A percentile compares a stretch with the other conserved stretches of the same genome.
phyloP scores from a whole-genome alignment of 2,888 invertebrate genomes.

The Pheosia tremula region DNA sequence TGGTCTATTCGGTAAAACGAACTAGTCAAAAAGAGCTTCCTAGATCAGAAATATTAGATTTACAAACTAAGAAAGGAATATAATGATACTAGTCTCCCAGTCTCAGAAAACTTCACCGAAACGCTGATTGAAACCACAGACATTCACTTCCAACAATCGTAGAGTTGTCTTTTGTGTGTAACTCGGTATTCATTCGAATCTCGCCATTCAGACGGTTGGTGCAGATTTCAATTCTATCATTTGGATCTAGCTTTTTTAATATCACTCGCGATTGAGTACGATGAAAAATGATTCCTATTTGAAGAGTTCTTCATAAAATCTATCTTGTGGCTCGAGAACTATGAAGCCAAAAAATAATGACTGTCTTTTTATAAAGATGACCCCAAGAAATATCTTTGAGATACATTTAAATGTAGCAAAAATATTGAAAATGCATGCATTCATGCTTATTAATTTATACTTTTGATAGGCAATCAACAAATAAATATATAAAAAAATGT shows the following conservation, averaged over 20 bases:
- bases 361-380: not conserved
- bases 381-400: not conserved
- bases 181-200: constrained; percentile 36
- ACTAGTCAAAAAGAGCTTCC: too few relatives aligned
- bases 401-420: too few relatives aligned
- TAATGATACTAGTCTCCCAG: constrained; percentile 12
- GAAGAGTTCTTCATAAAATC: not conserved
- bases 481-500: too few relatives aligned
- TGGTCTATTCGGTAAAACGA: too few relatives aligned
- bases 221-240: constrained; percentile 24
- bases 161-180: constrained; percentile 37
- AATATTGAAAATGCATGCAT: too few relatives aligned
- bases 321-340: not conserved
- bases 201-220: constrained; percentile 28
- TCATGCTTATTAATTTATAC: too few relatives aligned
- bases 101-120: constrained; percentile 10
- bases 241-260: constrained; percentile 25
- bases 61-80: not conserved
- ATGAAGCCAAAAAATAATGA: not conserved
- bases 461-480: too few relatives aligned
- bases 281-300: constrained; percentile 4
- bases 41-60: not conserved
- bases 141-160: constrained; percentile 29
- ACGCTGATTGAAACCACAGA: constrained; percentile 30
- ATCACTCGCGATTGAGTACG: constrained; percentile 23